Percentiles rank a stretch among this genome's conserved stretches.
Evolutionary conservation across 2,888 invertebrate genomes (phyloP).

Genomic region (Dasypolia templi): DNA sequence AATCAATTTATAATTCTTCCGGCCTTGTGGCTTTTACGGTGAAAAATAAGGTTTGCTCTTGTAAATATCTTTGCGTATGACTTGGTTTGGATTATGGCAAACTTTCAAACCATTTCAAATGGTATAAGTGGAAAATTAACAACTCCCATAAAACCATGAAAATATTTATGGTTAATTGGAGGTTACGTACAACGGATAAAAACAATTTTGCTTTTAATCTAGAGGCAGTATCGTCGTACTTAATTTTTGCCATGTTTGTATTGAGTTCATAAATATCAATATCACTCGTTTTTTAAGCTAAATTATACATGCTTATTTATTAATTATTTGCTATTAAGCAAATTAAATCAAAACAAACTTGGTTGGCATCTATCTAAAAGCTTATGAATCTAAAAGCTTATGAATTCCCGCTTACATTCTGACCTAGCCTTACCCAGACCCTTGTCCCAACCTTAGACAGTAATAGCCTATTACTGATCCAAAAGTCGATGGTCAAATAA

Average conservation of each 20-base stretch:
- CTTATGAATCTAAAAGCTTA: neutral
- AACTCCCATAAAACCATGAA: too few relatives aligned
- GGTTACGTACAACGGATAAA: too few relatives aligned
- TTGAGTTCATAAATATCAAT: neutral
- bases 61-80: too few relatives aligned
- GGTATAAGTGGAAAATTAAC: neutral
- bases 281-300: neutral
- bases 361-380: too few relatives aligned
- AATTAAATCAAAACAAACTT: too few relatives aligned
- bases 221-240: too few relatives aligned
- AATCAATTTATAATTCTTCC: conserved; percentile 13
- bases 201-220: neutral
- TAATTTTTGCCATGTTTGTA: neutral
- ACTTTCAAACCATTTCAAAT: neutral
- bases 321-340: neutral
- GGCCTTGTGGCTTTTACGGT: neutral
- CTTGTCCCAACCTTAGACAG: conserved; percentile 72
- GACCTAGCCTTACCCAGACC: conserved; percentile 61
- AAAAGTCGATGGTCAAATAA: conserved; percentile 68
- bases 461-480: conserved; percentile 71
- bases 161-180: too few relatives aligned
- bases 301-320: neutral
- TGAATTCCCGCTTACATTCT: conserved; percentile 38
- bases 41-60: neutral
- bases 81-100: neutral